phyloP scores from a whole-genome alignment of 2,113 vertebrate genomes.

The Ifrita kowaldi region DNA sequence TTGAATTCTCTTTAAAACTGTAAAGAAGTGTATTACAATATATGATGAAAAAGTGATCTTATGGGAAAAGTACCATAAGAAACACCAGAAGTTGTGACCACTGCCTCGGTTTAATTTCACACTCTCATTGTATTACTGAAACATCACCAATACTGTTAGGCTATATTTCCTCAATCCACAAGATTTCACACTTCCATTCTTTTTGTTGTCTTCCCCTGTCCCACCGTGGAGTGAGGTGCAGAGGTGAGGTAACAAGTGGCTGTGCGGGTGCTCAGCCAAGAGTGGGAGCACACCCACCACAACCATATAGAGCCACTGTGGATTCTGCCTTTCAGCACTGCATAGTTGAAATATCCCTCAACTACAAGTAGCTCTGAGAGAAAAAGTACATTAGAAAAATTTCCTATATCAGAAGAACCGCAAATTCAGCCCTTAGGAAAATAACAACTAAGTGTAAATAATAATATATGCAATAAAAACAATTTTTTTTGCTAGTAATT shows the following conservation, averaged over 20 bases:
- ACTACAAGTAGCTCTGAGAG: not conserved
- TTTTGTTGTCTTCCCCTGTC: not conserved
- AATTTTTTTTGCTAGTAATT: not conserved
- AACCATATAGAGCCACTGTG: not conserved
- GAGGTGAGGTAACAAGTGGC: accelerated
- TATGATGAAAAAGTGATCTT: not conserved
- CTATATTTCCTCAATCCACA: not conserved
- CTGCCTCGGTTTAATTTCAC: not conserved
- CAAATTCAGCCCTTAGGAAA: not conserved
- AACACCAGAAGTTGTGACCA: not conserved
- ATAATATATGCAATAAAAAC: not conserved
- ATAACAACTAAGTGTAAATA: not conserved
- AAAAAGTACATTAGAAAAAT: not conserved
- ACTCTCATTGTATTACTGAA: not conserved
- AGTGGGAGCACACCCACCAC: not conserved
- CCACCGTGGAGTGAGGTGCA: not conserved
- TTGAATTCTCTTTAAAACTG: not conserved
- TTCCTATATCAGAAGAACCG: not conserved
- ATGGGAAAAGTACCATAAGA: not conserved
- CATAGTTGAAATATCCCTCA: not conserved
- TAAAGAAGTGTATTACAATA: not conserved
- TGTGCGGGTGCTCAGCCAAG: not conserved
- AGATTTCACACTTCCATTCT: not conserved
- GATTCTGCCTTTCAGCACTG: not conserved
- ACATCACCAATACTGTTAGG: not conserved